These are phyloP conservation scores for Drosophila emarginata DNA, from an alignment of 2,888 invertebrate species.

Conservation along the genomic window DNA sequence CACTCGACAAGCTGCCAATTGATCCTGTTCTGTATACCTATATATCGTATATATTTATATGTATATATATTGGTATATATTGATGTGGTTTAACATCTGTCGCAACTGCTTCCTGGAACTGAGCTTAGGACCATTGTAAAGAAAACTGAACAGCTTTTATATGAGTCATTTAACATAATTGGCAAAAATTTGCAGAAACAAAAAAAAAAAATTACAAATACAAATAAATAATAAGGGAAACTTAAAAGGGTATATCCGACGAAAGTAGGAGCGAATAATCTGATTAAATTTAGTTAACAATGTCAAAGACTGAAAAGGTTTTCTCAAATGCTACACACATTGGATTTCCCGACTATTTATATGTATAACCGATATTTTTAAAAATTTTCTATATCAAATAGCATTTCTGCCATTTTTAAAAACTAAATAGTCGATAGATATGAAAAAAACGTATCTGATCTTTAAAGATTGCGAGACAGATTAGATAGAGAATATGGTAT, in stretches of 20 bases:
- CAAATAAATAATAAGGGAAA: neutral
- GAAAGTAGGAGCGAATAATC: neutral
- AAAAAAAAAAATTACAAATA: neutral
- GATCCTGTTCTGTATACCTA: slow-evolving; percentile 29
- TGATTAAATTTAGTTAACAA: too few species aligned
- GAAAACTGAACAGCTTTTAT: slow-evolving; percentile 33
- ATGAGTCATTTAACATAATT: slow-evolving; percentile 36
- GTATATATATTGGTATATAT: slow-evolving; percentile 23
- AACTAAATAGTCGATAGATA: too few species aligned
- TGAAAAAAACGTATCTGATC: too few species aligned
- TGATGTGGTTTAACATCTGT: slow-evolving; percentile 73
- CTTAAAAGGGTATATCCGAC: neutral
- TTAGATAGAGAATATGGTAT: too few species aligned
- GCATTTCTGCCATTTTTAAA: too few species aligned
- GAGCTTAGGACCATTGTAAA: slow-evolving; percentile 18
- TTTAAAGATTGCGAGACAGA: too few species aligned
- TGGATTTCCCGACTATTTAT: too few species aligned
- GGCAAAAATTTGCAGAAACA: slow-evolving; percentile 1
- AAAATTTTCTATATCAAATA: too few species aligned
- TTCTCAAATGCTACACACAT: too few species aligned
- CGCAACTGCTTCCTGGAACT: slow-evolving; percentile 65
- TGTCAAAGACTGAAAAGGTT: too few species aligned
- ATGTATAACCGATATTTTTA: too few species aligned
- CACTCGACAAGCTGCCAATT: slow-evolving; percentile 68
- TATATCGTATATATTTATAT: slow-evolving; percentile 7